Evolutionary conservation across 2,113 vertebrate genomes (phyloP).

Genomic region (Tupaia chinensis): DNA sequence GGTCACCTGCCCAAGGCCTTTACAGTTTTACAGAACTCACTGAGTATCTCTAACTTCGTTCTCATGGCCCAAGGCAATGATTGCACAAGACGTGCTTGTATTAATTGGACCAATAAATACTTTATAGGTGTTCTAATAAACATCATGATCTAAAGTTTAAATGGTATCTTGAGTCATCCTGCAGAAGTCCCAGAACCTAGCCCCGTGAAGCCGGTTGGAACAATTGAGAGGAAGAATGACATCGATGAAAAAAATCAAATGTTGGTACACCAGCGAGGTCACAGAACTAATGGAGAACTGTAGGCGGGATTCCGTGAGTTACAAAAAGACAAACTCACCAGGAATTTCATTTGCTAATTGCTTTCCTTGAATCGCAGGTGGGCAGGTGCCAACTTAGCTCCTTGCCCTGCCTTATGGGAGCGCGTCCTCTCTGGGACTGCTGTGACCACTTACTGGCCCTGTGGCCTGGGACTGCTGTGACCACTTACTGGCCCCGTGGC

Average conservation of each 20-base stretch:
- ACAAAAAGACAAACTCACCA: background rate
- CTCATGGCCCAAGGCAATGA: conserved; percentile 62
- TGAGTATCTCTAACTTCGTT: conserved; percentile 62
- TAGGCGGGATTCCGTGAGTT: conserved; percentile 23
- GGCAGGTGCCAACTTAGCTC: background rate
- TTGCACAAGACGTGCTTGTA: conserved; percentile 60
- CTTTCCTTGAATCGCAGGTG: background rate
- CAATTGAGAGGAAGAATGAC: conserved; percentile 57
- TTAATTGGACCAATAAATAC: conserved; percentile 77
- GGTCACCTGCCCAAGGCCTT: conserved; percentile 67
- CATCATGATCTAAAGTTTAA: conserved; percentile 66
- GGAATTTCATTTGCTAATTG: conserved; percentile 20
- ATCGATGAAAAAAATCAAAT: background rate
- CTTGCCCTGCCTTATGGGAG: background rate
- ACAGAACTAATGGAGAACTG: background rate
- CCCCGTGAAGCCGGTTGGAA: conserved; percentile 46
- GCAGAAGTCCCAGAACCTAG: background rate
- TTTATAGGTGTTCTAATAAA: conserved; percentile 69
- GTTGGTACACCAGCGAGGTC: background rate
- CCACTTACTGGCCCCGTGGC: background rate
- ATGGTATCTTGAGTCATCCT: conserved; percentile 55
- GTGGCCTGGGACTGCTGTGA: background rate
- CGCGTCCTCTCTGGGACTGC: background rate
- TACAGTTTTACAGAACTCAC: conserved; percentile 66
- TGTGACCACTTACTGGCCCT: background rate